Conservation (phyloP, 2,888 invertebrate species). For the Leuctra nigra region DNA sequence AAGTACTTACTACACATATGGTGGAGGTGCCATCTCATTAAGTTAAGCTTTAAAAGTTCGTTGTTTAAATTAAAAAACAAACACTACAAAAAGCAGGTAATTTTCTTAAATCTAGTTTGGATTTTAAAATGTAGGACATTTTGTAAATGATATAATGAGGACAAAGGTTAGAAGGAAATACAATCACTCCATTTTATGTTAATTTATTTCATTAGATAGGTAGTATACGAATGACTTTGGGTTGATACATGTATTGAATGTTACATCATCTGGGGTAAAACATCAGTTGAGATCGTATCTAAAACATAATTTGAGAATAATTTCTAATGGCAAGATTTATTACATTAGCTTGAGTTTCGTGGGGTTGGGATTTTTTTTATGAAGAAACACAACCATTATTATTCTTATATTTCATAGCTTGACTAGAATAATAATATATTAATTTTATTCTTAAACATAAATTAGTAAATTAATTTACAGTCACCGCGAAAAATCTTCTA, state of each 20-base stretch:
- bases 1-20: too few relatives aligned
- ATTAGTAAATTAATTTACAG: constrained; percentile 17
- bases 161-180: too few relatives aligned
- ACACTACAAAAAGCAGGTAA: too few relatives aligned
- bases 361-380: constrained; percentile 1
- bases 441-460: constrained; percentile 15
- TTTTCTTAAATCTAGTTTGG: too few relatives aligned
- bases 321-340: constrained; percentile 11
- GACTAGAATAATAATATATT: constrained; percentile 16
- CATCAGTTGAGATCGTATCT: constrained; percentile 1
- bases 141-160: too few relatives aligned
- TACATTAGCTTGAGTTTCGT: constrained; percentile 5
- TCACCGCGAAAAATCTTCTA: too few relatives aligned
- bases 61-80: too few relatives aligned
- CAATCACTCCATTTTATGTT: constrained; percentile 10
- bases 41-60: too few relatives aligned
- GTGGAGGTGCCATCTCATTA: too few relatives aligned
- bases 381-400: constrained; percentile 18
- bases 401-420: constrained; percentile 11
- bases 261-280: constrained; percentile 16
- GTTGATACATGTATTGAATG: constrained; percentile 8
- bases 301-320: not conserved
- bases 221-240: constrained; percentile 1
- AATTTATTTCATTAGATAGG: not conserved
- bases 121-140: too few relatives aligned